phyloP scores from a whole-genome alignment of 2,888 invertebrate species.

The Andrena trimmerana region DNA sequence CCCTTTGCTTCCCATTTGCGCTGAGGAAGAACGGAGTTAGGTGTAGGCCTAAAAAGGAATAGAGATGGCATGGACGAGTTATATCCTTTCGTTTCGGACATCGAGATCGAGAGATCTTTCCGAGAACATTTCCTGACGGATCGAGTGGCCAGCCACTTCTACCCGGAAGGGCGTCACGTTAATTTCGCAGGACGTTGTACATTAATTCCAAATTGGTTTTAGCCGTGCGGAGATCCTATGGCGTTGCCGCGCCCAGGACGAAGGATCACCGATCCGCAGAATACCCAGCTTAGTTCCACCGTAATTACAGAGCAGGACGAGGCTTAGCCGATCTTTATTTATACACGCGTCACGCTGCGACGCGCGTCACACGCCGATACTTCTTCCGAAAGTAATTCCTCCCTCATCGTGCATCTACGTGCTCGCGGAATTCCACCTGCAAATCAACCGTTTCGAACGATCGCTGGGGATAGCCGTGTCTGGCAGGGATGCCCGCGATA shows the following conservation, averaged over 20 bases:
- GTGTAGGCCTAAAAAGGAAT: too few relatives aligned
- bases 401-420: too few relatives aligned
- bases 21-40: too few relatives aligned
- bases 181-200: slow-evolving; percentile 74
- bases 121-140: slow-evolving; percentile 32
- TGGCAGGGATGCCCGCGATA: neutral
- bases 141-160: slow-evolving; percentile 35
- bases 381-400: slow-evolving; percentile 28
- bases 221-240: slow-evolving; percentile 66
- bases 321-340: slow-evolving; percentile 82
- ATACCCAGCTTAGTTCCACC: slow-evolving; percentile 81
- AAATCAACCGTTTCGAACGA: neutral
- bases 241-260: slow-evolving; percentile 64
- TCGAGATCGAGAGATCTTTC: slow-evolving; percentile 26
- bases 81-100: neutral
- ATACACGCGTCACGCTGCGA: slow-evolving; percentile 74
- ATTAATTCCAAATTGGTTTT: slow-evolving; percentile 84
- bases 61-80: too few relatives aligned
- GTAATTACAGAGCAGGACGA: slow-evolving; percentile 80
- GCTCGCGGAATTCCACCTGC: too few relatives aligned
- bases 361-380: slow-evolving; percentile 57
- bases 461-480: neutral
- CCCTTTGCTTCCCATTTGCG: too few relatives aligned
- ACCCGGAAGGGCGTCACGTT: slow-evolving; percentile 61
- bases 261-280: slow-evolving; percentile 81